Base-by-base conservation (phyloP, 2,888 invertebrate species). In the Muschampia plurimacula region DNA sequence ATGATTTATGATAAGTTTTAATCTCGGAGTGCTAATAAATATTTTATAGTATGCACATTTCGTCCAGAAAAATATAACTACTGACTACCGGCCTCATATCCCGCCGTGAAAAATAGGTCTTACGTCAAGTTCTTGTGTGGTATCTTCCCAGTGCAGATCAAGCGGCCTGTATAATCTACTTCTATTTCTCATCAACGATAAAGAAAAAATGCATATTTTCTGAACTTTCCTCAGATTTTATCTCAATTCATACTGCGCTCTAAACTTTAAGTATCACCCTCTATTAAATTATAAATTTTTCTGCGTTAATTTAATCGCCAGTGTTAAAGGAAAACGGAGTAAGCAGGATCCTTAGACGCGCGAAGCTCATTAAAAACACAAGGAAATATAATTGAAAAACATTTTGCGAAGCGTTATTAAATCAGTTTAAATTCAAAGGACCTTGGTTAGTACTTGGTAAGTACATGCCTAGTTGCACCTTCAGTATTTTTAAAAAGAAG, bases 281-380 rank as follows among this genome's bases (percentile, higher is more conserved):
- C 59, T 57, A 12, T 59, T 15, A 65, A 66, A 71, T 70, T 70
- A 70, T 70, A 62, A 70, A 36, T 70, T 59, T 71, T 59, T 22
- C 67, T 32, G 49, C 62, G 41, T 65, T 41, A 49, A 66, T 72
- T 72, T 67, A 67, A 67, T 52, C 67, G 39, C 39, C 59, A 44
- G 60, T 72, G 60, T 62, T 36, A 72, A 66, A 72, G 60, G 62
- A 62, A 62, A 10, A 67, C 52, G 46, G 46, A 49, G 65, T 22
- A 65, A 59, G 59, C 71, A 72, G 28, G 49, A 66, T 60, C 71
- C 52, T 72, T 72, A 67, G 71, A 72, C 66, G 65, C 28, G 41
- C 66, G 49, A 49, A 67, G 60, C 67, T 72, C 71, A 72, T 66
- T 72, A 67, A 67, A 67, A 72, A 59, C 41, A 72, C 66, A 67